Evolutionary conservation across 2,888 invertebrate species (phyloP), one percentile per base, ranked within the genome.

Genomic region (Dryocosmus kuriphilus): DNA sequence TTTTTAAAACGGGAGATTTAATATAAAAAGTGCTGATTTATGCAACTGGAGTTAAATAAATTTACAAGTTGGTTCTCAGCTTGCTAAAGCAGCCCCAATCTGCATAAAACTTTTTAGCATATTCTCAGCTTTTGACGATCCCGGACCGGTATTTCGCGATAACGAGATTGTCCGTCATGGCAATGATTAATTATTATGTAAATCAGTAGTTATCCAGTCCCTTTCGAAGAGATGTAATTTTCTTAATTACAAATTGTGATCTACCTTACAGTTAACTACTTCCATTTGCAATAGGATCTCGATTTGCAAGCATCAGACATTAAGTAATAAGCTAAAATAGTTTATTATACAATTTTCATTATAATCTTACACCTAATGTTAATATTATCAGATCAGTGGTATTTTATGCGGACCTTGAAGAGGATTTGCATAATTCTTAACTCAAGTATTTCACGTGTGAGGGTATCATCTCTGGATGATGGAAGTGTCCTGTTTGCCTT

Each of bases 101-200:
- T 38, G 38, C 41, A 41, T 41, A 41, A 41, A 41, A 14, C 41
- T 41, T 41, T 16, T 41, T 41, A 41, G 16, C 41, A 38, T 41
- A 14, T 41, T 41, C 14, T 41, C 16, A 41, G 41, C 14, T 41
- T 41, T 41, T 41, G 41, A 41, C 14, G 41, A 41, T 16, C 2
- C 14, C 14, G 41, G 16, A 16, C 11, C 16, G 16, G 41, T 41
- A 41, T 61, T 61, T 38, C 38, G 35, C 38, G 22, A 38, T 63
- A 63, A 63, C 63, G 62, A 62, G 62, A 32, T 35, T 35, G 63
- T 63, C 63, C 38, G 35, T 63, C 63, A 63, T 22, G 22, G 0
- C 19, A 7, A 11, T 38, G 63, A 63, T 63, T 63, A 63, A 38
- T 63, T 63, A 63, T 63, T 63, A 63, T 63, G 63, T 24, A 63